Base-by-base conservation (phyloP, 2,888 invertebrate genomes). In the Pheosia tremula region DNA sequence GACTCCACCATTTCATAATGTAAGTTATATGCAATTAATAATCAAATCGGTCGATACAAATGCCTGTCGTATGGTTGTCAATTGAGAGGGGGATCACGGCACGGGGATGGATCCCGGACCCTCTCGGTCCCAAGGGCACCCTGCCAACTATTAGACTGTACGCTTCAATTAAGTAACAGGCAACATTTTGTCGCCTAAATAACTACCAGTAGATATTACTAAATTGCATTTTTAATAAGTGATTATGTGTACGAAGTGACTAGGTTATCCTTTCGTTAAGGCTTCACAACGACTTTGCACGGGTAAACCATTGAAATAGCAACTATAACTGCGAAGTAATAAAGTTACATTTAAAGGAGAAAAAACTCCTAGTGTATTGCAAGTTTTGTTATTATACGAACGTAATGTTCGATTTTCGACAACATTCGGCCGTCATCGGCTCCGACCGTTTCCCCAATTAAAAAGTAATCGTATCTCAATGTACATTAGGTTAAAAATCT, bases 151-250 rank as follows among this genome's bases (percentile, higher is more conserved):
- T 24, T 24, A 24, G 2, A 2, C 1, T 24, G 2, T 24, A 24
- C 24, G 24, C 24, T 24, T 24, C 24, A 2, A 24, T 1, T 24
- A 24, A 24, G 24, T 24, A 24, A 24, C 24, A 24, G 9, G 43
- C 43, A 43, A 43, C 43, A 43, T 43, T 43, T 43, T 43, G 43
- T 43, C 43, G 9, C 43, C 43, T 9, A 43, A 60, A 58, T 41
- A 3, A 59, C 49, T 43, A 43, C 58, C 62, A 53, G 45, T 4
- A n/a, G 57, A 64, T 72, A 68, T 68, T 61, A 50, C 70, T 73
- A 72, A 64, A 56, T 74, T 74, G 75, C 72, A 70, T 68, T 63
- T 72, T 74, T 74, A 67, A 74, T 68, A 64, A 68, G 72, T 70
- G 72, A 63, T 60, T 62, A 24, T 65, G 52, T 61, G 58, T 41